phyloP scores from a whole-genome alignment of 1,140 invertebrate genomes.

The Cydia fagiglandana region DNA sequence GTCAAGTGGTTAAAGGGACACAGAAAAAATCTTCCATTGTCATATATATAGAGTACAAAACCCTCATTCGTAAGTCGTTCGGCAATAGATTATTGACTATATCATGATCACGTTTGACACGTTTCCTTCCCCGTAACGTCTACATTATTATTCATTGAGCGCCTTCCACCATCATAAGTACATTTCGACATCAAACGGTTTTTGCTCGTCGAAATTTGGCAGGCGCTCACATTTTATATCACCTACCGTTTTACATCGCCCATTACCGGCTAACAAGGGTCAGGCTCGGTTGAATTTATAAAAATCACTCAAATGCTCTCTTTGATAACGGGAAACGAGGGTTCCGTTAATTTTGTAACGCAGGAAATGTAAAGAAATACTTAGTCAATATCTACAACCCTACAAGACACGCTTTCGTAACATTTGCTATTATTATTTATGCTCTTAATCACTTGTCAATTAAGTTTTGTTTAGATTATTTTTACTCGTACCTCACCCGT shows the following conservation, averaged over 20 bases:
- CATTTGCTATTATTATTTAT: not conserved
- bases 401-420: not conserved
- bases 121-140: conserved; percentile 2
- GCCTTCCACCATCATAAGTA: conserved; percentile 2
- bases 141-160: conserved; percentile 23
- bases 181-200: not conserved
- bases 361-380: not conserved
- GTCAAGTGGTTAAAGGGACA: too few relatives aligned
- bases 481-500: too few relatives aligned
- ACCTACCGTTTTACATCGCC: conserved; percentile 22
- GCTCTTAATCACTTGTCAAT: too few relatives aligned
- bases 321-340: conserved; percentile 17
- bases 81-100: not conserved
- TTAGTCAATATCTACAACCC: too few relatives aligned
- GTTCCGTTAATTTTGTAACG: conserved; percentile 7
- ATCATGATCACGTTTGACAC: conserved; percentile 1
- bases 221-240: conserved; percentile 17
- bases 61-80: not conserved
- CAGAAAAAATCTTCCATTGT: too few relatives aligned
- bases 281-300: conserved; percentile 21
- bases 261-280: conserved; percentile 29
- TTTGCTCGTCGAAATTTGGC: conserved; percentile 19
- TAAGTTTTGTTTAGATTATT: too few relatives aligned
- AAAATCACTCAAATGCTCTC: conserved; percentile 20
- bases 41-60: too few relatives aligned